Base-by-base conservation (phyloP, 2,888 invertebrate species). In the Sphaerophoria taeniata region DNA sequence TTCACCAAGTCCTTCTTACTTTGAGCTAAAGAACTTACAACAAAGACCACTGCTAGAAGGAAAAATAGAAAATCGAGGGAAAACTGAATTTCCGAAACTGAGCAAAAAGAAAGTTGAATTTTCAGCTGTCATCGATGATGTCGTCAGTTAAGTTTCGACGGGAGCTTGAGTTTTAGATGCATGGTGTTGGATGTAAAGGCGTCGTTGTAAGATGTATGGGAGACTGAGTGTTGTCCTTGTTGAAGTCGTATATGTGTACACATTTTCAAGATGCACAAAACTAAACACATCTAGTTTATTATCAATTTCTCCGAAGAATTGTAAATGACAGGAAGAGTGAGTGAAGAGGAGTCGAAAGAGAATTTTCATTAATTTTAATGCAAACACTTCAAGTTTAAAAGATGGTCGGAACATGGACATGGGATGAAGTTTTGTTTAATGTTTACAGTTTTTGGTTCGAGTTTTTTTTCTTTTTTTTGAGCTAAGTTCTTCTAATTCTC, bases 331-430 rank as follows among this genome's bases (percentile, higher is more conserved):
- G 7, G 33, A n/a, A 53, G 36, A 63, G 34, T 2, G n/a, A 36
- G 16, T 11, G 47, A 43, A 55, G 39, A 49, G n/a, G n/a, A n/a
- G n/a, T n/a, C n/a, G n/a, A n/a, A 11, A 39, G 69, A 24, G 11
- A 55, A 70, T 56, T 74, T 47, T 70, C 78, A 83, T 78, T 83
- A 78, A 65, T 74, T 83, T 74, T 45, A 65, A 78, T 74, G 78
- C 45, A 65, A 83, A 49, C 78, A 70, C 78, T 65, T 14, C 0
- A 49, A 74, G 73, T 78, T 70, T 45, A 69, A 83, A 53, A 49
- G 14, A 49, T 49, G 63, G 33, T 34, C 34, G 47, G 12, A 24
- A 47, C n/a, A 31, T 31, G 24, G n/a, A 24, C 31, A 60, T 49
- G 3, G 7, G 11, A 4, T 4, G 4, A 47, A 47, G 47, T 56